Evolutionary conservation across 2,113 vertebrate genomes (phyloP).

Genomic region (Sceloporus tristichus): DNA sequence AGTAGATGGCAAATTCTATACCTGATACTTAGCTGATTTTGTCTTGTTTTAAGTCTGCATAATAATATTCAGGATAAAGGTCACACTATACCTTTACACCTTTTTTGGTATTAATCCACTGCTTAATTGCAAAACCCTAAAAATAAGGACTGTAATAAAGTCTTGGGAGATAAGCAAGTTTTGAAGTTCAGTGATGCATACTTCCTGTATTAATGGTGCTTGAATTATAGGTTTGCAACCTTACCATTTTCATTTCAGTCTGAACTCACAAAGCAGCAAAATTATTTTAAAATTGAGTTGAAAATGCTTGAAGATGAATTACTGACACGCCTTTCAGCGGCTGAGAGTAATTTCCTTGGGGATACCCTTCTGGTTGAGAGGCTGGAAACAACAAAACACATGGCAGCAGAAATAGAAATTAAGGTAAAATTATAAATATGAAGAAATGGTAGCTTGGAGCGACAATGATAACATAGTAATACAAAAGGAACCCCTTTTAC

Average conservation of each 20-base stretch:
- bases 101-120: conserved; percentile 38
- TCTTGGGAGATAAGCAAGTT: conserved; percentile 48
- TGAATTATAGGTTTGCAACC: conserved; percentile 67
- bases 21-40: conserved; percentile 18
- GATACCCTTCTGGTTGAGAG: conserved; percentile 83
- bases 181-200: conserved; percentile 51
- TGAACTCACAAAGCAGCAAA: conserved; percentile 84
- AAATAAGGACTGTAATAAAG: conserved; percentile 40
- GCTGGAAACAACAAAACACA: conserved; percentile 84
- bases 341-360: conserved; percentile 81
- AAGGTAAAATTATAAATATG: conserved; percentile 73
- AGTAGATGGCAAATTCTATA: not conserved
- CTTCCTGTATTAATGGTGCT: conserved; percentile 66
- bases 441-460: conserved; percentile 18
- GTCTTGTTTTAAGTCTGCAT: conserved; percentile 16
- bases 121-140: conserved; percentile 54
- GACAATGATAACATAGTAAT: not conserved
- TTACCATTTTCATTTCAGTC: conserved; percentile 71
- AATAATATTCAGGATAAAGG: conserved; percentile 34
- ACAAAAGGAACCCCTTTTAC: conserved; percentile 31
- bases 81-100: conserved; percentile 50
- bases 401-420: conserved; percentile 81
- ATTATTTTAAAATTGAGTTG: conserved; percentile 87
- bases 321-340: conserved; percentile 77
- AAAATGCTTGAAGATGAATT: conserved; percentile 86